phyloP scores from a whole-genome alignment of 2,888 invertebrate species.

The Tetropium fuscum region DNA sequence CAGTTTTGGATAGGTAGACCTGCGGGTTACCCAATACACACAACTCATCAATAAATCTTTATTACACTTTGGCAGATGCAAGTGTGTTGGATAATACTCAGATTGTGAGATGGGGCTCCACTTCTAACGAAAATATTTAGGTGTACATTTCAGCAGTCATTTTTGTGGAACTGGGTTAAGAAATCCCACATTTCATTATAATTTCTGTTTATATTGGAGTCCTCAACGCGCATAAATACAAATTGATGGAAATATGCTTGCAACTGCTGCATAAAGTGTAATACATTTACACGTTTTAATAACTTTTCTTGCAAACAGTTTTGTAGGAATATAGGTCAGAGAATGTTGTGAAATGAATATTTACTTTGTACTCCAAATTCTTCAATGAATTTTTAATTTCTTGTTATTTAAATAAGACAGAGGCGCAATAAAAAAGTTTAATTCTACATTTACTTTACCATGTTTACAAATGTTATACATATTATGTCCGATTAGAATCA shows the following conservation, averaged over 20 bases:
- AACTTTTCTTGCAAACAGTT: background rate
- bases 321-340: constrained; percentile 4
- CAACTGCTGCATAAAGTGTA: no score
- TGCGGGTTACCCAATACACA: no score
- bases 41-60: background rate
- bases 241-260: no score
- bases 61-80: constrained; percentile 5
- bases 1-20: no score
- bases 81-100: constrained; percentile 11
- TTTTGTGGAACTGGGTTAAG: constrained; percentile 30
- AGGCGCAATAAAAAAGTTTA: no score
- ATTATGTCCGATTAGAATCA: background rate
- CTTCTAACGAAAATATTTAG: constrained; percentile 18
- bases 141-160: background rate
- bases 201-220: constrained; percentile 24
- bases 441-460: no score
- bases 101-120: constrained; percentile 8
- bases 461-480: background rate
- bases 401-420: no score
- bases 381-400: no score
- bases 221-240: no score
- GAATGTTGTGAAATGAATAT: background rate
- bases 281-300: background rate
- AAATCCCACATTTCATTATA: constrained; percentile 23
- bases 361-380: background rate